These are phyloP conservation scores for Galagoides demidoff DNA, from an alignment of 2,797 vertebrate genomes.

Conservation along the genomic window DNA sequence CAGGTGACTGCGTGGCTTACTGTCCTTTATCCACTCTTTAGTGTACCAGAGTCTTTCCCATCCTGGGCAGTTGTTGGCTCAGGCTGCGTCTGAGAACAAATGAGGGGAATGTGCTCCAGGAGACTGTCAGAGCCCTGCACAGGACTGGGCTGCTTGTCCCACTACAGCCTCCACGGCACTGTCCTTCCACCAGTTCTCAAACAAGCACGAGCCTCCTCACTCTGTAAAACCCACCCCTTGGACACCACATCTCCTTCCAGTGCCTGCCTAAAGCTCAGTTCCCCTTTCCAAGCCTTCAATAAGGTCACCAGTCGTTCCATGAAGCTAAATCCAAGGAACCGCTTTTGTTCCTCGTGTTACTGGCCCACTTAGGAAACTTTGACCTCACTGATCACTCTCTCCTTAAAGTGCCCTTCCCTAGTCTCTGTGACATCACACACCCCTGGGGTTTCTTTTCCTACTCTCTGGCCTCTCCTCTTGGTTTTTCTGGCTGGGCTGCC, in stretches of 20 bases:
- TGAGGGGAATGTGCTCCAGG: neutral
- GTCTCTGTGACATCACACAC: neutral
- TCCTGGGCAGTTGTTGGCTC: neutral
- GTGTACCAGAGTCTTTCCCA: neutral
- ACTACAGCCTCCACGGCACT: neutral
- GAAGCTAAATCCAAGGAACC: constrained; percentile 30
- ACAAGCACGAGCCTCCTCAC: neutral
- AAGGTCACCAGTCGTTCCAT: constrained; percentile 9
- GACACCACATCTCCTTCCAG: neutral
- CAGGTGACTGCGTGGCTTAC: neutral
- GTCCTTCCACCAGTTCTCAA: neutral
- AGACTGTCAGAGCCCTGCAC: neutral
- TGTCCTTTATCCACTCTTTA: neutral
- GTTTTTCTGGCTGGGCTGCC: constrained; percentile 7
- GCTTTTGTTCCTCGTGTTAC: constrained; percentile 37
- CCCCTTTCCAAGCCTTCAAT: neutral
- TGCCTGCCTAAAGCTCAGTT: neutral
- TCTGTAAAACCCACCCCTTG: neutral
- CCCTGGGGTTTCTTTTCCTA: neutral
- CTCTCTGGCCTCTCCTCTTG: neutral
- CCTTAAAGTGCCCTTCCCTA: neutral
- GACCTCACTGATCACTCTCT: neutral
- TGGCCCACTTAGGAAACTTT: neutral
- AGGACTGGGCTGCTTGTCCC: neutral
- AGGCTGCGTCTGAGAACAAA: neutral